Base-by-base conservation (phyloP, 2,113 vertebrate species). In the Callopanchax toddi region DNA sequence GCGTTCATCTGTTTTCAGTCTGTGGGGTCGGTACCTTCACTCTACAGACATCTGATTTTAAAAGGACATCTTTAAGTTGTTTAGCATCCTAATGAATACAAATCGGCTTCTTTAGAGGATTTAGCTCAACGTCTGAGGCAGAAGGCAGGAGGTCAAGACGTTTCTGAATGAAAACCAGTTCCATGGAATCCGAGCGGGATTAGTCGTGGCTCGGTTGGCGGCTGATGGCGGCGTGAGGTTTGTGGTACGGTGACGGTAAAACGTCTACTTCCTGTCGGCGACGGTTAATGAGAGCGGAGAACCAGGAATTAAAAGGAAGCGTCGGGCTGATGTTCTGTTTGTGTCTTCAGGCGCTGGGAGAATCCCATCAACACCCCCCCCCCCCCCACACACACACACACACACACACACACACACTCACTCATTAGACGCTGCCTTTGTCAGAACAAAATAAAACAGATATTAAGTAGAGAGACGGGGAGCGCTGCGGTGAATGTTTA, bases 361-460 rank as follows among this genome's bases (percentile, higher is more conserved):
- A 79, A 71, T 84, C 81, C 80, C 78, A 74, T 36, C 48, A 78
- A 79, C 85, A 82, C 75, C 18, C 68, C 76, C 70, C n/a, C n/a
- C n/a, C n/a, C n/a, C n/a, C n/a, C n/a, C n/a, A n/a, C n/a, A n/a
- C n/a, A n/a, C n/a, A n/a, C n/a, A n/a, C n/a, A n/a, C n/a, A n/a
- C n/a, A n/a, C n/a, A n/a, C n/a, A n/a, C n/a, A n/a, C n/a, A n/a
- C n/a, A n/a, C n/a, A n/a, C n/a, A n/a, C n/a, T n/a, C n/a, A 64
- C 86, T 91, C 86, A 91, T 91, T 92, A 92, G 81, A 78, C 55
- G 74, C 82, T 50, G 83, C 81, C 83, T 88, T 76, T 80, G 80
- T 86, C 76, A 82, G 73, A 79, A 63, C 71, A 67, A 92, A 89
- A 89, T 89, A 86, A 90, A 91, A 89, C 42, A 86, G 73, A 82